These are phyloP conservation scores for Puntigrus tetrazona DNA, from an alignment of 2,113 vertebrate genomes.

Conservation along the genomic window DNA sequence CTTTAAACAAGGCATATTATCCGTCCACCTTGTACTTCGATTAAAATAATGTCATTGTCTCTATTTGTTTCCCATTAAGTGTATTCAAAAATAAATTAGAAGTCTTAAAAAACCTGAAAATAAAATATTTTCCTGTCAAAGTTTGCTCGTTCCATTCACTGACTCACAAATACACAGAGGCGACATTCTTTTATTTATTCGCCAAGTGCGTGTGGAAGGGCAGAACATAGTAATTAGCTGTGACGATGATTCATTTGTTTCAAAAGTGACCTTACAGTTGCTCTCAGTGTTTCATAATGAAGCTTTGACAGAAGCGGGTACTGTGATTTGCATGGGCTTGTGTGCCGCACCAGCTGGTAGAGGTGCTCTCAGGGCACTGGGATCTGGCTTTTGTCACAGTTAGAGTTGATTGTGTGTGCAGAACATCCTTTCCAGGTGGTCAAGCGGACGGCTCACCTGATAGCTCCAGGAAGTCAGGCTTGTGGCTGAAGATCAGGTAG, in stretches of 20 bases:
- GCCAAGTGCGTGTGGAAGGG: background rate
- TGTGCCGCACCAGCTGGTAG: slow-evolving; percentile 45
- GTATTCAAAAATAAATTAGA: background rate
- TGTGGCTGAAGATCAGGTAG: slow-evolving; percentile 98
- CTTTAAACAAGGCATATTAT: background rate
- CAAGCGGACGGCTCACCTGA: slow-evolving; percentile 81
- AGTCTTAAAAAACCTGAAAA: background rate
- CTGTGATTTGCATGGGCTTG: slow-evolving; percentile 31
- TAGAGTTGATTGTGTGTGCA: background rate
- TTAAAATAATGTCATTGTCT: background rate
- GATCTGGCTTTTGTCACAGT: background rate
- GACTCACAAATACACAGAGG: background rate
- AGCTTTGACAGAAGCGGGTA: slow-evolving; percentile 12
- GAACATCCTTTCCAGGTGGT: background rate
- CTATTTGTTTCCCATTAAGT: background rate
- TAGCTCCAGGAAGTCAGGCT: slow-evolving; percentile 95
- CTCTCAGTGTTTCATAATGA: slow-evolving; percentile 2
- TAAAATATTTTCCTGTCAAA: background rate
- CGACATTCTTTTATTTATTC: background rate
- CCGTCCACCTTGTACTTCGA: background rate
- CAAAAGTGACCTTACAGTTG: slow-evolving; percentile 33
- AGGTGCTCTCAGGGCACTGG: background rate
- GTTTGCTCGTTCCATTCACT: background rate
- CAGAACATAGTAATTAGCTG: background rate
- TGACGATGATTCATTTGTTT: background rate